phyloP scores from a whole-genome alignment of 92 coral and sea anemone genomes.

The Palythoa caribaeorum region DNA sequence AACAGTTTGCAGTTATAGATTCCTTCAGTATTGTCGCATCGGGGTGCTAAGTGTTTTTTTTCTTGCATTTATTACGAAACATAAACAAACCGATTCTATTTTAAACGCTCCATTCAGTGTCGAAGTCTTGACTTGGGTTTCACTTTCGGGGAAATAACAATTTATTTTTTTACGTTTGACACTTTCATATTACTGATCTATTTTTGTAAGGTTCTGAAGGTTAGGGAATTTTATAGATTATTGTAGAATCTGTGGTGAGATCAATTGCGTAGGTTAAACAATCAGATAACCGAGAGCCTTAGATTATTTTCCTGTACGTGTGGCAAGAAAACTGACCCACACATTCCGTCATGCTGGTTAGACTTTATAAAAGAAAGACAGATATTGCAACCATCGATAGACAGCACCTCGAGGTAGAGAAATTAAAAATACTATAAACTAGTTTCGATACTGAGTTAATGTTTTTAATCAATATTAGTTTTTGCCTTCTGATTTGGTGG shows the following conservation, averaged over 20 bases:
- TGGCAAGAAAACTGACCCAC: not conserved
- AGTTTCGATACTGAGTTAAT: not conserved
- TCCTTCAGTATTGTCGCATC: no score
- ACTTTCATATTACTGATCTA: not conserved
- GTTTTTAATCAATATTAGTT: not conserved
- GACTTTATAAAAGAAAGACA: not conserved
- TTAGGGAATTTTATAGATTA: not conserved
- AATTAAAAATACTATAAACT: not conserved
- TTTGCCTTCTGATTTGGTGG: not conserved
- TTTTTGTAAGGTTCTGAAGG: not conserved
- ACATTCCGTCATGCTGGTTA: not conserved
- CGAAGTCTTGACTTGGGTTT: no score
- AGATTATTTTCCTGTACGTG: conserved; percentile 32
- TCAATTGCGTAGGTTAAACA: not conserved
- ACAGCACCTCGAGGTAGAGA: not conserved
- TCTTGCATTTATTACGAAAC: no score
- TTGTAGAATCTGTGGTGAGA: conserved; percentile 20
- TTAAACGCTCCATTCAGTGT: no score
- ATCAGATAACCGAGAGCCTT: not conserved
- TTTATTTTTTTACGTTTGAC: not conserved
- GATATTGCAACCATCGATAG: not conserved
- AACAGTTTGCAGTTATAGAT: no score
- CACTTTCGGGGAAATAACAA: no score
- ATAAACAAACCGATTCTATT: no score
- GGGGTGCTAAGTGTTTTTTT: no score